Evolutionary conservation across 2,113 vertebrate species (phyloP).

Genomic region (Galeopterus variegatus): DNA sequence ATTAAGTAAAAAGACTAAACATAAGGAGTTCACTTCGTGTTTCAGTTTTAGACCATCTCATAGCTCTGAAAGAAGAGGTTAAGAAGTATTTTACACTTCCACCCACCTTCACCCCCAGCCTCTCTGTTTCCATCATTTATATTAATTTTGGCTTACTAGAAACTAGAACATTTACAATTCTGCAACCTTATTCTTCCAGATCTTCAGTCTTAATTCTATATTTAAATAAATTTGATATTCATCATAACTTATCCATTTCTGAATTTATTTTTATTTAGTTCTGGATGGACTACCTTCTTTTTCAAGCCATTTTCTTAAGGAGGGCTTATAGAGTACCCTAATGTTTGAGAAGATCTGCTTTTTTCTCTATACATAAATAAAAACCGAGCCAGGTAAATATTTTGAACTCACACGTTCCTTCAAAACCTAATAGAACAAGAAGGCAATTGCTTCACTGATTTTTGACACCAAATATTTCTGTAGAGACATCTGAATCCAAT

Average conservation of each 20-base stretch:
- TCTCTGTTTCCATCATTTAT: neutral
- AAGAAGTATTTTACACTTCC: neutral
- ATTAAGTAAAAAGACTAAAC: neutral
- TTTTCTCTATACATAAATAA: neutral
- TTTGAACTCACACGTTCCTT: constrained; percentile 5
- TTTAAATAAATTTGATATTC: neutral
- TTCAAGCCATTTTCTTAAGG: constrained; percentile 5
- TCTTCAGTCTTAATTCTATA: neutral
- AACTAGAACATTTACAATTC: neutral
- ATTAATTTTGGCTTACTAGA: neutral
- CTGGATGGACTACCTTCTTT: neutral
- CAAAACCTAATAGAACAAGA: constrained; percentile 31
- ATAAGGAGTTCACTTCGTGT: neutral
- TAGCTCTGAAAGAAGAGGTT: neutral
- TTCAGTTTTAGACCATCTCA: neutral
- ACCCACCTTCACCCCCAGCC: neutral
- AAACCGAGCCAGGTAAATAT: neutral
- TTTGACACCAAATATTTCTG: neutral
- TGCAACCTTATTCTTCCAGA: neutral
- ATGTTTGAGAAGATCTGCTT: neutral
- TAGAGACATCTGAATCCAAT: neutral
- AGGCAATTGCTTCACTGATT: neutral
- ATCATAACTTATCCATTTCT: neutral
- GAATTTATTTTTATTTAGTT: neutral
- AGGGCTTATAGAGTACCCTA: neutral